phyloP scores from a whole-genome alignment of 2,113 vertebrate species.

The Cryptoleucopteryx plumbea region DNA sequence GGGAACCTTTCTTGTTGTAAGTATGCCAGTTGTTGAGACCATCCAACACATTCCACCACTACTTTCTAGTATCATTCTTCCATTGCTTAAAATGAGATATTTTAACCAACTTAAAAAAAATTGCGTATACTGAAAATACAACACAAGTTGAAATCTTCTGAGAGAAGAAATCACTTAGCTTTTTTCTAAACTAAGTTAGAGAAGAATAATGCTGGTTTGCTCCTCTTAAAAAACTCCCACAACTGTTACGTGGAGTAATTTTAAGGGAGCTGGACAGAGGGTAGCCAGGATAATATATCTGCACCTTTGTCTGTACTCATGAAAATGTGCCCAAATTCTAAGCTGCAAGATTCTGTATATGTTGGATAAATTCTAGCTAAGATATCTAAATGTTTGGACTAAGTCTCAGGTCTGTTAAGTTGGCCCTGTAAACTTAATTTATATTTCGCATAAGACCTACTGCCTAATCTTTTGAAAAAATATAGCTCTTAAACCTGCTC shows the following conservation, averaged over 20 bases:
- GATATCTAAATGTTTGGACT: not conserved
- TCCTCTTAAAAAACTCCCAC: not conserved
- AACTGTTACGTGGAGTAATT: not conserved
- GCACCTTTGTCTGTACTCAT: not conserved
- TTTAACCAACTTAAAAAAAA: not conserved
- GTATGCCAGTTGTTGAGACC: not conserved
- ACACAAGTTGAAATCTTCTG: not conserved
- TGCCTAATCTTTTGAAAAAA: not conserved
- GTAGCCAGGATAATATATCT: not conserved
- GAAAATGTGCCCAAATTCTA: not conserved
- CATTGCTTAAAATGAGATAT: not conserved
- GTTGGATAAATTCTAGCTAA: not conserved
- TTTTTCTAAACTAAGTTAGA: not conserved
- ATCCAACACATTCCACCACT: not conserved
- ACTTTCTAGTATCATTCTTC: not conserved
- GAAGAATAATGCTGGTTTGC: not conserved
- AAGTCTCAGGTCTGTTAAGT: not conserved
- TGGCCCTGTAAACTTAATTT: not conserved
- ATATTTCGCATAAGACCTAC: not conserved
- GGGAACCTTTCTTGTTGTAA: not conserved
- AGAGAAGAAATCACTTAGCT: not conserved
- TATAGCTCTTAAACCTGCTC: not conserved
- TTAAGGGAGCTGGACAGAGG: not conserved
- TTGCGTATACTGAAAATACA: not conserved
- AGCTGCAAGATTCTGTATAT: not conserved